Base-by-base conservation (phyloP, 2,888 invertebrate genomes). In the Stenoptilia bipunctidactyla region DNA sequence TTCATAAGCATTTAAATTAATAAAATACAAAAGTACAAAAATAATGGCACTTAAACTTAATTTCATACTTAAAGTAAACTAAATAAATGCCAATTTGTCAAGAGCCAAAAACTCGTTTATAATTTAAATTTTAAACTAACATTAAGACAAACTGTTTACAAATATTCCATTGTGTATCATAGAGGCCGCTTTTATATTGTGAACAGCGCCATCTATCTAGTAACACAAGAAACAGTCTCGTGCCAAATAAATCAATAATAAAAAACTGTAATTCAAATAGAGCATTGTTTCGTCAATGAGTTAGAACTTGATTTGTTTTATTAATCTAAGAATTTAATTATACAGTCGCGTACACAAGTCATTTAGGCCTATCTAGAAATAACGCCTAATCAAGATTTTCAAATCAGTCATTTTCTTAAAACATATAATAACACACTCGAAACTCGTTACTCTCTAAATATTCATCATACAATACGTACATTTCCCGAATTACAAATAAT, bases 391-490 rank as follows among this genome's bases (percentile, higher is more conserved):
- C 53, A 62, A 58, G 58, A 62, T 20, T 20, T 71, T 74, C 62
- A 65, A 66, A 62, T 79, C 79, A 79, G 79, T 77, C 77, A 68
- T 70, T 74, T 64, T 66, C 71, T 71, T 74, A 72, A 71, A 72
- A 67, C 62, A 58, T 62, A 59, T 61, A n/a, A n/a, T 63, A 58
- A 65, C 34, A 15, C 30, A 30, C 20, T 3, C 20, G 20, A 20
- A 20, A 20, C 8, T 30, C 12, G 4, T 30, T 12, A 30, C 10
- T 30, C 9, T 9, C 30, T 9, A 30, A 30, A 30, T 10, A n/a
- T 30, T 30, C 30, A 30, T 30, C 9, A 30, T 30, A 30, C 30
- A 10, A 10, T 30, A 8, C 30, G 30, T 30, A 30, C 12, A 12
- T 3, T n/a, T 30, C 2, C 12, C 4, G 12, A 30, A 30, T 30